Evolutionary conservation across 2,888 invertebrate genomes (phyloP), one percentile per base, ranked within the genome.

Genomic region (Calameuta idolon): DNA sequence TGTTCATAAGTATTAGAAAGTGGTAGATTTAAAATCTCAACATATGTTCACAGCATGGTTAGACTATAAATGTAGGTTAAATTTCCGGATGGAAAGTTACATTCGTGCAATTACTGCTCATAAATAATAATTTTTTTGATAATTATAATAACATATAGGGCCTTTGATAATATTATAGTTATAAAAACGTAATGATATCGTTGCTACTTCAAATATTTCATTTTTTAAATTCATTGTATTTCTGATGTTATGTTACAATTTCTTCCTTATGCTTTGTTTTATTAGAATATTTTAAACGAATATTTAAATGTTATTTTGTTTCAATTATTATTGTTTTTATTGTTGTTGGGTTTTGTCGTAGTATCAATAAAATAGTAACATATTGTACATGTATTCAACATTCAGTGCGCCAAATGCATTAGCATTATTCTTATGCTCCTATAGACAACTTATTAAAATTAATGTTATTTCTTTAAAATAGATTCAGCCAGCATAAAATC

Each of bases 21-120:
- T 80, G 83, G 81, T 81, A 75, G 55, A 73, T 34, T 37, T 33
- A 15, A n/a, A 71, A 33, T 71, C 71, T 71, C 69, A 77, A 80
- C 83, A 83, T 84, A 83, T 84, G 83, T 81, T 84, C 76, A 77
- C 73, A 78, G 81, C 81, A 77, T 83, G 82, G 80, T 76, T 77
- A 79, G 68, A 34, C 79, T 74, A 34, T 69, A 34, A 73, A 77
- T 78, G 75, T 79, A 85, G 84, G 84, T 85, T 85, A 83, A 77
- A 77, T 77, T 69, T 75, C 23, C 68, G 34, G 37, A 76, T 78
- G 73, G 73, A 37, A 68, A 69, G 12, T 34, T 9, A 55, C 23
- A 35, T 34, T 74, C n/a, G 11, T 33, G 12, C 11, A 12, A 35
- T 74, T 37, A 4, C 23, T 75, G 15, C 12, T 35, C 33, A 69